phyloP scores from a whole-genome alignment of 2,113 vertebrate species.

The Pachycephala philippinensis region DNA sequence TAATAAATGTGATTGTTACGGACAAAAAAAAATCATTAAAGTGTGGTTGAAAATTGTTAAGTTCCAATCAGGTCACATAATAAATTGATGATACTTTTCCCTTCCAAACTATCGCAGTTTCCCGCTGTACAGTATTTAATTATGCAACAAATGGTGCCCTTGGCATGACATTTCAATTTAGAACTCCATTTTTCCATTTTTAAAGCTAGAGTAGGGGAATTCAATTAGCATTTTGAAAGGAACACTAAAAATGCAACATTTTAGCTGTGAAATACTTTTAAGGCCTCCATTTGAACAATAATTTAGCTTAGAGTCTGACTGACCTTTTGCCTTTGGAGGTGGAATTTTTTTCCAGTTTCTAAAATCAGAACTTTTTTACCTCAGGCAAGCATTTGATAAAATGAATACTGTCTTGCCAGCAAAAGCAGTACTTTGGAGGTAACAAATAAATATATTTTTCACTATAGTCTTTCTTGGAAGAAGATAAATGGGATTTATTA shows the following conservation, averaged over 20 bases:
- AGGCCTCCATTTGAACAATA: conserved; percentile 35
- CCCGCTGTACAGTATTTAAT: conserved; percentile 59
- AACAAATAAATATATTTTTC: background rate
- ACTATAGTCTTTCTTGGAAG: background rate
- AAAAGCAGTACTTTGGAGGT: background rate
- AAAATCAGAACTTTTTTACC: background rate
- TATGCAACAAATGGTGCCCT: conserved; percentile 64
- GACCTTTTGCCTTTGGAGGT: conserved; percentile 22
- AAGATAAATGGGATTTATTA: background rate
- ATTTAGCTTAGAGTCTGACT: conserved; percentile 45
- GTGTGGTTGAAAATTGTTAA: conserved; percentile 73
- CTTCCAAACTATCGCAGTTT: conserved; percentile 65
- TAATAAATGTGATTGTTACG: conserved; percentile 83
- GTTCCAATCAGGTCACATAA: conserved; percentile 71
- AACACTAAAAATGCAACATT: conserved; percentile 59
- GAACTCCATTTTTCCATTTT: conserved; percentile 70
- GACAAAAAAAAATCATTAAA: conserved; percentile 80
- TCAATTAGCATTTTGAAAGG: conserved; percentile 70
- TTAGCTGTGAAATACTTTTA: conserved; percentile 48
- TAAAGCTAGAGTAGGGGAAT: conserved; percentile 64
- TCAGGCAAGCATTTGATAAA: background rate
- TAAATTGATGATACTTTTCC: conserved; percentile 67
- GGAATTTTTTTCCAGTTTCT: background rate
- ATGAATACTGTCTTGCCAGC: background rate
- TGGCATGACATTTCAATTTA: conserved; percentile 63